These are phyloP conservation scores for Germaria angustata DNA, from an alignment of 2,888 invertebrate genomes.

Conservation along the genomic window DNA sequence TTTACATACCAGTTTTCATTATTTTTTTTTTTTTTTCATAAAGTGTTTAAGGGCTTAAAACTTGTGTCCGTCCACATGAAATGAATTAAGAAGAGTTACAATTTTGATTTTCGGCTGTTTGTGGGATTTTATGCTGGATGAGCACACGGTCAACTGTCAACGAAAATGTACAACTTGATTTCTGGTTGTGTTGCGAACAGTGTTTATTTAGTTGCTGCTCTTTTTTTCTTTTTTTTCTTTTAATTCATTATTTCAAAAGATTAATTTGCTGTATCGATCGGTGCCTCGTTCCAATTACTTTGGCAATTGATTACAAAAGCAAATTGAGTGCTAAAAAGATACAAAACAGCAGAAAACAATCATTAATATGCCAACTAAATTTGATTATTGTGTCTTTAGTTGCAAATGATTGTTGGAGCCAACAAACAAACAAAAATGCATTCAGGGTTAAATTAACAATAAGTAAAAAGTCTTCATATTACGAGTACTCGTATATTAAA, in stretches of 20 bases:
- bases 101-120: slow-evolving; percentile 44
- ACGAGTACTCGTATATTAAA: too few relatives aligned
- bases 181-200: slow-evolving; percentile 3
- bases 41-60: neutral
- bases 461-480: slow-evolving; percentile 31
- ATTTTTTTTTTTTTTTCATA: neutral
- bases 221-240: slow-evolving; percentile 7
- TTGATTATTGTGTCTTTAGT: slow-evolving; percentile 66
- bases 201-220: neutral
- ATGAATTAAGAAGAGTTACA: slow-evolving; percentile 19
- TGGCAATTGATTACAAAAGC: slow-evolving; percentile 65
- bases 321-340: slow-evolving; percentile 67
- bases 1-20: slow-evolving; percentile 29
- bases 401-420: slow-evolving; percentile 64
- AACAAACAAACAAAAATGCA: neutral
- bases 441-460: slow-evolving; percentile 65
- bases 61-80: slow-evolving; percentile 21
- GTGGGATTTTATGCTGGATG: slow-evolving; percentile 58
- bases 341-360: slow-evolving; percentile 63
- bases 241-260: slow-evolving; percentile 51
- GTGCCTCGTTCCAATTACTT: slow-evolving; percentile 53
- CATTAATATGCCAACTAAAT: slow-evolving; percentile 63
- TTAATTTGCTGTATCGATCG: slow-evolving; percentile 62
- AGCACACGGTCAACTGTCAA: slow-evolving; percentile 64
- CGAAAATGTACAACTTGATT: slow-evolving; percentile 55